Evolutionary conservation across 2,888 invertebrate species (phyloP).

Genomic region (Lasioglossum lativentre): DNA sequence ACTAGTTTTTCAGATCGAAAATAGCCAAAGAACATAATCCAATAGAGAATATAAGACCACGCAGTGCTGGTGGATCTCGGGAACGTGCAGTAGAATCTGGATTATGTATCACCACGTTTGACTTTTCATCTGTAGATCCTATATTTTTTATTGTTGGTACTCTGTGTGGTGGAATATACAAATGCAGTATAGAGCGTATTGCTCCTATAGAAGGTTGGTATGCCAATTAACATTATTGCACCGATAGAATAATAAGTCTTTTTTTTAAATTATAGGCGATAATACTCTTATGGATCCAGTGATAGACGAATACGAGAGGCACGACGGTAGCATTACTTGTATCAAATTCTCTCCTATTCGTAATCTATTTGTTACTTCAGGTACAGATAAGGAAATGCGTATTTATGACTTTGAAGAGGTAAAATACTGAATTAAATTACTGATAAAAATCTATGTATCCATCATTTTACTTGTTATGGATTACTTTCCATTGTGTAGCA

Average conservation of each 20-base stretch:
- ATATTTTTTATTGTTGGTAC: constrained; percentile 81
- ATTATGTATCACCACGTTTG: constrained; percentile 79
- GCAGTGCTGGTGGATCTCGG: constrained; percentile 79
- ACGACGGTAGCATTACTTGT: constrained; percentile 79
- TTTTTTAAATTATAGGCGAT: constrained; percentile 69
- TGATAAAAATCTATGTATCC: not conserved
- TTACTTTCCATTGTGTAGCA: constrained; percentile 64
- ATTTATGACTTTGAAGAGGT: constrained; percentile 81
- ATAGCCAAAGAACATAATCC: constrained; percentile 82
- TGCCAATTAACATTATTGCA: not conserved
- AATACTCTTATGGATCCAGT: constrained; percentile 80
- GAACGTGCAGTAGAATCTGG: constrained; percentile 82
- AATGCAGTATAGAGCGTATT: constrained; percentile 78
- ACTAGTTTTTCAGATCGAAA: constrained; percentile 74
- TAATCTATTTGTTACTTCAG: constrained; percentile 78
- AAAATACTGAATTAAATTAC: not conserved
- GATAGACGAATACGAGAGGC: constrained; percentile 79
- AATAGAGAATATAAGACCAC: constrained; percentile 79
- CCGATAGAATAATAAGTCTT: not conserved
- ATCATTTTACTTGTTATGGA: not conserved
- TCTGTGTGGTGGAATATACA: constrained; percentile 81
- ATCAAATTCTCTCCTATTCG: constrained; percentile 77
- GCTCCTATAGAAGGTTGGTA: constrained; percentile 74
- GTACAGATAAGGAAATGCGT: constrained; percentile 81
- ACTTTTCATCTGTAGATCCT: constrained; percentile 78